Percentiles rank a stretch among this genome's conserved stretches.
phyloP scores from a whole-genome alignment of 2,888 invertebrate genomes.

The Troides helena region DNA sequence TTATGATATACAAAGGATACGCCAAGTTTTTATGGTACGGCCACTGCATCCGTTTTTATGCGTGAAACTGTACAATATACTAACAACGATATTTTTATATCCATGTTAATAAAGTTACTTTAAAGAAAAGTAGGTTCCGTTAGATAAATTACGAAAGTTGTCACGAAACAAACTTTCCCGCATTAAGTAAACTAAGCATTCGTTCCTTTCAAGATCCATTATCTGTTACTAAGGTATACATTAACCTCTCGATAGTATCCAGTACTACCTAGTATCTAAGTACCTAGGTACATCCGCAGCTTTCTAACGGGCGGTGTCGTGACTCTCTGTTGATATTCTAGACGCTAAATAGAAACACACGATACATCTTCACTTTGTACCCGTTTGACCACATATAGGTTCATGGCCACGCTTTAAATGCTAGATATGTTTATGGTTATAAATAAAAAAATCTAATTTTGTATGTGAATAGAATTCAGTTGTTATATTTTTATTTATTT shows the following conservation, averaged over 20 bases:
- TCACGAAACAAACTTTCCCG: neutral
- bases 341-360: conserved; percentile 37
- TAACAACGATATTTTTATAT: neutral
- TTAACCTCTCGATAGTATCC: neutral
- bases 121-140: neutral
- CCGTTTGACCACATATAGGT: neutral
- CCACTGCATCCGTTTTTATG: too few relatives aligned
- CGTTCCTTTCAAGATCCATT: conserved; percentile 2
- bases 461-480: too few relatives aligned
- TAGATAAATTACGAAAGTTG: neutral
- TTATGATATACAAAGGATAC: too few relatives aligned
- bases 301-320: conserved; percentile 43
- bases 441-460: too few relatives aligned
- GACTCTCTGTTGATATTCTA: conserved; percentile 39
- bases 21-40: too few relatives aligned
- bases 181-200: conserved; percentile 4
- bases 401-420: too few relatives aligned
- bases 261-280: conserved; percentile 8
- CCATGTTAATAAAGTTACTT: neutral
- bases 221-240: conserved; percentile 1
- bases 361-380: conserved; percentile 28
- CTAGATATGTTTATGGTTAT: too few relatives aligned
- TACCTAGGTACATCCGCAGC: conserved; percentile 33
- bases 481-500: too few relatives aligned
- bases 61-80: too few relatives aligned